These are phyloP conservation scores for Xiphydria camelus DNA, from an alignment of 2,888 invertebrate genomes.

Conservation along the genomic window DNA sequence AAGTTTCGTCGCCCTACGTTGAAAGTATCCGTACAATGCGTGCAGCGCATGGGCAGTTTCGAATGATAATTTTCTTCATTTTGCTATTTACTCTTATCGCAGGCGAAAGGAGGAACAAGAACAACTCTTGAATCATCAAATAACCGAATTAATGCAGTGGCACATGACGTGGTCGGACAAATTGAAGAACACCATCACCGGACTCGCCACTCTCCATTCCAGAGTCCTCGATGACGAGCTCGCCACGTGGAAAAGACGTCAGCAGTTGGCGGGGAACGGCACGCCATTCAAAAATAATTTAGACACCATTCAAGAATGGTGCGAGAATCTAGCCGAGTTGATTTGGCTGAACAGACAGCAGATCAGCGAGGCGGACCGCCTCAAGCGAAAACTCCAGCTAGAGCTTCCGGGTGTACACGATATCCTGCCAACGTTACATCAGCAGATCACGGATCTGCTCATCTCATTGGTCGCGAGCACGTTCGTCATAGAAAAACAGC, in stretches of 20 bases:
- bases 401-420: constrained; percentile 66
- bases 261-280: constrained; percentile 92
- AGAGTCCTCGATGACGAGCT: constrained; percentile 87
- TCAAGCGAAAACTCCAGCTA: constrained; percentile 66
- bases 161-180: constrained; percentile 74
- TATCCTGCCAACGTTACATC: constrained; percentile 65
- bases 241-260: constrained; percentile 91
- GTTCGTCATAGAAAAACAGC: constrained; percentile 96
- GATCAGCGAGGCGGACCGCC: constrained; percentile 71
- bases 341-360: constrained; percentile 87
- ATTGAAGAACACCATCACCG: constrained; percentile 74
- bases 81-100: no score
- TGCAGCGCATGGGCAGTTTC: no score
- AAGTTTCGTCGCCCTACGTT: no score
- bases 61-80: no score
- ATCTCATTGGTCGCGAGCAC: constrained; percentile 85
- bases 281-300: constrained; percentile 82
- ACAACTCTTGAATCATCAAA: constrained; percentile 69
- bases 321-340: constrained; percentile 82
- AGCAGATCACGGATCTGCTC: constrained; percentile 72
- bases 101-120: constrained; percentile 75
- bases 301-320: constrained; percentile 91
- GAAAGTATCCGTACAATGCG: no score
- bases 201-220: constrained; percentile 72
- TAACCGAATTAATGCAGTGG: constrained; percentile 65